phyloP scores from a whole-genome alignment of 2,888 invertebrate genomes.

The Drosophila gaucha region DNA sequence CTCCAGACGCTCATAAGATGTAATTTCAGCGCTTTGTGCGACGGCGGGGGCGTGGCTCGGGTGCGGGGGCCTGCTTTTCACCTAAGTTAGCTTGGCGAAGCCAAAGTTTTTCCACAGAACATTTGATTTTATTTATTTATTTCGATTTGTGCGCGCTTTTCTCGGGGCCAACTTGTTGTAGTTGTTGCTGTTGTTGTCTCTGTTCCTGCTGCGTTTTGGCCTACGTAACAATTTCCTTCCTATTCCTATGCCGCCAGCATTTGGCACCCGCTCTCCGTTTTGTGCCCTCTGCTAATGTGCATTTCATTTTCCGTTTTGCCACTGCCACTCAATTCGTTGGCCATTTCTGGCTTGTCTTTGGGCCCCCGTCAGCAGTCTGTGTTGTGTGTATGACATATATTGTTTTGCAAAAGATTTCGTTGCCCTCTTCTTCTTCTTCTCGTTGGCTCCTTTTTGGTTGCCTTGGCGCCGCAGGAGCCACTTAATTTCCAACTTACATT shows the following conservation, averaged over 20 bases:
- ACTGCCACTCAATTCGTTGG: conserved; percentile 72
- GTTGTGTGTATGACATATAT: conserved; percentile 66
- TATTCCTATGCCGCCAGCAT: conserved; percentile 26
- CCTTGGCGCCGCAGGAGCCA: conserved; percentile 66
- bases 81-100: conserved; percentile 49
- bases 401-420: conserved; percentile 68
- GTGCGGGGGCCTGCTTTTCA: conserved; percentile 37
- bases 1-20: conserved; percentile 78
- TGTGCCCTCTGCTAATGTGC: conserved; percentile 64
- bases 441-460: conserved; percentile 8
- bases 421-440: neutral
- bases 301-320: conserved; percentile 77
- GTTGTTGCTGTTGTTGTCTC: conserved; percentile 23
- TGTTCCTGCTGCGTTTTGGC: conserved; percentile 40
- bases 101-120: conserved; percentile 68
- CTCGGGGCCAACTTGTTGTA: conserved; percentile 21
- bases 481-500: conserved; percentile 78
- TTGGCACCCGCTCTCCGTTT: neutral
- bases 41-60: neutral
- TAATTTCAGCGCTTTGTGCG: conserved; percentile 60
- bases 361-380: conserved; percentile 24
- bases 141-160: conserved; percentile 68
- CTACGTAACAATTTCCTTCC: conserved; percentile 72
- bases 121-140: conserved; percentile 79
- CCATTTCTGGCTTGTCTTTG: conserved; percentile 46